A percentile compares a stretch with the other conserved stretches of the same genome.
These are phyloP conservation scores for Oscheius onirici DNA, from an alignment of 2,888 invertebrate species.

Conservation along the genomic window DNA sequence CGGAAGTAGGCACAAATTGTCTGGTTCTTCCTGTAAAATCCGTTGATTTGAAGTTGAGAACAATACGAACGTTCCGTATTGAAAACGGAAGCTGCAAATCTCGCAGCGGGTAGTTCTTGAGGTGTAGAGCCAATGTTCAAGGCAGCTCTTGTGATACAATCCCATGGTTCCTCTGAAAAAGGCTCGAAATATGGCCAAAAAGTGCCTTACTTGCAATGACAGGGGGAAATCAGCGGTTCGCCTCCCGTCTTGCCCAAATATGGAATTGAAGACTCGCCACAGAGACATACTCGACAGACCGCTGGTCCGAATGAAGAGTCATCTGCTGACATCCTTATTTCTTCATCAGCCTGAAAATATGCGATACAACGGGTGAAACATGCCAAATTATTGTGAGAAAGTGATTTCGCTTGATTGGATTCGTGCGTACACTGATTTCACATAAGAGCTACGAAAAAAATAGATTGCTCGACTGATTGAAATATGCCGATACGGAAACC, in stretches of 20 bases:
- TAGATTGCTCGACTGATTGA: no score
- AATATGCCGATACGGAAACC: no score
- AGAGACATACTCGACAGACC: conserved; percentile 76
- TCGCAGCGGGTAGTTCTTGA: conserved; percentile 83
- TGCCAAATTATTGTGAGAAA: no score
- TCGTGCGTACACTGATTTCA: no score
- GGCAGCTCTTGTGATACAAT: conserved; percentile 80
- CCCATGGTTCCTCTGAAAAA: conserved; percentile 78
- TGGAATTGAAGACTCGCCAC: conserved; percentile 72
- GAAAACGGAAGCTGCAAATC: conserved; percentile 80
- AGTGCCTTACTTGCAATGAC: conserved; percentile 74
- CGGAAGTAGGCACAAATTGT: conserved; percentile 63
- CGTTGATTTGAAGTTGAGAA: conserved; percentile 35
- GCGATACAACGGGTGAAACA: no score
- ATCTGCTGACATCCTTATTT: conserved; percentile 10
- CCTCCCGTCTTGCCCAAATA: conserved; percentile 49
- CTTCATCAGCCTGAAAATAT: neutral
- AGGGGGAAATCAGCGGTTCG: conserved; percentile 76
- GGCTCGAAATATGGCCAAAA: neutral
- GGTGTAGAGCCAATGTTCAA: conserved; percentile 80
- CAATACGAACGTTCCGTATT: conserved; percentile 76
- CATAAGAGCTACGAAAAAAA: no score
- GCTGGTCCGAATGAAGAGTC: conserved; percentile 52
- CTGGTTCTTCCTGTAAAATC: conserved; percentile 71
- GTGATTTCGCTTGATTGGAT: no score